Conservation (phyloP, 2,113 vertebrate genomes). For the Chelonoidis abingdonii region DNA sequence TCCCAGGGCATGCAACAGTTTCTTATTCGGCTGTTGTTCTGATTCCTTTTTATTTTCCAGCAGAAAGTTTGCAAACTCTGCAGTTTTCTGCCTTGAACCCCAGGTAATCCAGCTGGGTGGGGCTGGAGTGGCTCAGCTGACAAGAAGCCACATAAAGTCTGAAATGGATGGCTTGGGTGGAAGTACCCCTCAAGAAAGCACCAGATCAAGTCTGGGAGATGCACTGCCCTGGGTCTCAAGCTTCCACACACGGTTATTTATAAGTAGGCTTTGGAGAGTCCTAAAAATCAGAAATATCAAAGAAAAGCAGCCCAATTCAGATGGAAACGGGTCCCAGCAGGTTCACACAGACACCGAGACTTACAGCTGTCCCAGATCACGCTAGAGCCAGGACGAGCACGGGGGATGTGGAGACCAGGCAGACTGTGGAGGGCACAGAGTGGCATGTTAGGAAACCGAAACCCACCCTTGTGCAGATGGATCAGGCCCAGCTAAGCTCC, state of each 20-base stretch:
- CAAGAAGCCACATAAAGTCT: neutral
- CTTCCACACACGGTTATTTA: neutral
- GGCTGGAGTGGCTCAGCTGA: neutral
- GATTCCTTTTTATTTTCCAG: rapidly evolving
- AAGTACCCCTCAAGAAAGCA: neutral
- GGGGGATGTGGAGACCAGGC: neutral
- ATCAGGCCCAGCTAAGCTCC: too few relatives aligned
- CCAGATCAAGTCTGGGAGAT: neutral
- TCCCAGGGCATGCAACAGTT: neutral
- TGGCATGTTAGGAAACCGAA: neutral
- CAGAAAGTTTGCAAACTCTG: rapidly evolving
- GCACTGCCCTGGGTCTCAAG: neutral
- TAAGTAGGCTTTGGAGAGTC: neutral
- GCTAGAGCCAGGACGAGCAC: neutral
- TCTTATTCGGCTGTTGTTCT: neutral
- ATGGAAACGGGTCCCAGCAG: neutral
- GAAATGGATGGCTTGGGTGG: neutral
- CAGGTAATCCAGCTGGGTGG: neutral
- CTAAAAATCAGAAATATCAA: neutral
- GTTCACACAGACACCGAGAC: neutral
- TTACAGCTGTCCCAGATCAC: neutral
- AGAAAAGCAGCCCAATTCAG: neutral
- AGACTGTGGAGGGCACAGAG: neutral
- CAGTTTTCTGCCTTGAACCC: neutral
- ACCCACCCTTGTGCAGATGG: neutral